Base-by-base conservation (phyloP, 1,140 invertebrate genomes). In the Pollicipes pollicipes region DNA sequence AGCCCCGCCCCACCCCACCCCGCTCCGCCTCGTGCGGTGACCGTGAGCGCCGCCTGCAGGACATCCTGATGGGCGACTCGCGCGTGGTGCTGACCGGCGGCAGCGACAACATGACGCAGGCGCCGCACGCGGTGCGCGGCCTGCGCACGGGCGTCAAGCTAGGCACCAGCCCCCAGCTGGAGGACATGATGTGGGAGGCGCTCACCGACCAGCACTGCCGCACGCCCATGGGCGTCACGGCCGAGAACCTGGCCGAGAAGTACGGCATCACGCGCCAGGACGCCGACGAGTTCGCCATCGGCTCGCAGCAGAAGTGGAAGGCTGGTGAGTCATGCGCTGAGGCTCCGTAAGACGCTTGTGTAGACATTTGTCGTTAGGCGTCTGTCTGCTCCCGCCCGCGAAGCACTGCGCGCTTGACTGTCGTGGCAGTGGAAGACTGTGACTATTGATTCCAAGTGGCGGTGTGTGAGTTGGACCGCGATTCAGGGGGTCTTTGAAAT, bases 181-280 rank as follows among this genome's bases (percentile, higher is more conserved):
- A 98, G 82, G 96, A 98, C 82, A 84, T 86, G 0, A 80, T 99
- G 16, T 98, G 95, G 96, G 81, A 87, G n/a, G 90, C 91, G 3
- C 83, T 99, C 0, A 88, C 88, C 0, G 97, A 99, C 79, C 85
- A 85, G 0, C 88, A 95, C 78, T 93, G 91, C 77, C 90, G 93
- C 76, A 83, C 93, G 28, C 90, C 95, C 0, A 99, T 99, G 97
- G 97, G 91, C 13, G 80, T 96, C 73, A 99, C 97, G 1, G 97
- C 97, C 17, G 97, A 99, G 82, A 99, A 98, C 79, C 83, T 99
- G 37, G 96, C 93, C 3, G 90, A 86, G 29, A 88, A 98, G 78
- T 97, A 90, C 78, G 88, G 88, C 37, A 84, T 99, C 35, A 88
- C 88, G 0, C 83, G 91, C 69, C 85, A 92, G 74, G 90, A 97